Conservation (phyloP, 1,140 invertebrate genomes). For the Camponotus floridanus region DNA sequence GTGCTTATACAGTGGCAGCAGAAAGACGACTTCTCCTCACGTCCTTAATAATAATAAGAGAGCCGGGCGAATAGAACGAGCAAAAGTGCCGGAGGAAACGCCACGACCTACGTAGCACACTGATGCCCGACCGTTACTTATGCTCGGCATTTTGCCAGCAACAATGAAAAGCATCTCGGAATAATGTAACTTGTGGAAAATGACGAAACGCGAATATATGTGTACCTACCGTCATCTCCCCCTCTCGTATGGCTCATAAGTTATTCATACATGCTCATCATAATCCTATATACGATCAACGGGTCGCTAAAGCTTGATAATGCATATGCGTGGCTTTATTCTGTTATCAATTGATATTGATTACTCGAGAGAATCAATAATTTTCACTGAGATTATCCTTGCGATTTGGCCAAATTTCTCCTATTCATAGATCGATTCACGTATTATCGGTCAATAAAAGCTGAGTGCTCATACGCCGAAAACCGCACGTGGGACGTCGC, state of each 20-base stretch:
- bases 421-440: conserved; percentile 9
- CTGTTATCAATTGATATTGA: conserved; percentile 20
- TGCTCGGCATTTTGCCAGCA: conserved; percentile 77
- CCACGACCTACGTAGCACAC: conserved; percentile 52
- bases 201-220: conserved; percentile 63
- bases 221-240: conserved; percentile 14
- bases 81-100: conserved; percentile 66
- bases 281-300: not conserved
- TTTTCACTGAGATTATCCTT: not conserved
- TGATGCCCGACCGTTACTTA: conserved; percentile 71
- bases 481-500: conserved; percentile 17
- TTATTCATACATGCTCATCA: conserved; percentile 57
- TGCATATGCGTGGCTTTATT: conserved; percentile 17
- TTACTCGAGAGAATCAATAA: conserved; percentile 45
- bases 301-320: not conserved
- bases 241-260: not conserved
- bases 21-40: conserved; percentile 28
- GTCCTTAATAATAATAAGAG: conserved; percentile 63
- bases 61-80: conserved; percentile 28
- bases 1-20: conserved; percentile 4
- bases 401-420: conserved; percentile 14
- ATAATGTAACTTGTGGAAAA: conserved; percentile 73
- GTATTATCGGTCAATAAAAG: conserved; percentile 33
- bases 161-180: conserved; percentile 76
- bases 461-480: conserved; percentile 6